Base-by-base conservation (phyloP, 2,888 invertebrate species). In the Cylindroiulus punctatus region DNA sequence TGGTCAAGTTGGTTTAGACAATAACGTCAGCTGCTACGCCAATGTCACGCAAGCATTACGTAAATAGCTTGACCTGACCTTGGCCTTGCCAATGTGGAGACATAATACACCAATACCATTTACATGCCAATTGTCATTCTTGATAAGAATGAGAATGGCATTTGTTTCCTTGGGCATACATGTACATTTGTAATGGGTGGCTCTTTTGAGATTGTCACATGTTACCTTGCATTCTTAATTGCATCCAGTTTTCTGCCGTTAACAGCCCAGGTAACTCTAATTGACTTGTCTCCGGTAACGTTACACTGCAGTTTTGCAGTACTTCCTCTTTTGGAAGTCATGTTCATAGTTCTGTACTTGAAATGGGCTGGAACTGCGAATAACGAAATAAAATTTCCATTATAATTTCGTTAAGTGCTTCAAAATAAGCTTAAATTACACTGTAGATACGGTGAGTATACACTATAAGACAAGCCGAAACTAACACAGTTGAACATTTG, bases 191-290 rank as follows among this genome's bases (percentile, higher is more conserved):
- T 4, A 36, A 36, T 4, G 7, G 7, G 36, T 36, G 7, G 3
- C 2, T 36, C 2, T 36, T 36, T 36, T 8, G 12, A 44, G 14
- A 40, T 30, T 4, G 10, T 81, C 4, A 30, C 0, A 30, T 81
- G 12, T 87, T 89, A 91, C 90, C 96, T 94, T 85, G 95, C 95
- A 90, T 97, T 96, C 88, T 95, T 94, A 92, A 97, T 96, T 85
- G 96, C 95, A 91, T 97, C 97, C 88, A 97, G 92, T 47, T 97
- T 94, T 91, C 96, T 96, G 92, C 96, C 96, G 92, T 97, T 96
- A 94, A 97, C 97, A 92, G 96, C 97, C 97, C 97, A 97, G 88
- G 96, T 93, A 88, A 97, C 97, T 89, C 97, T 97, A 91, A 97
- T 97, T 47, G 97, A 97, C 93, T 96, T 96, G 91, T 97, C 97